Conservation (phyloP, 2,113 vertebrate species). For the Rhombomys opimus region DNA sequence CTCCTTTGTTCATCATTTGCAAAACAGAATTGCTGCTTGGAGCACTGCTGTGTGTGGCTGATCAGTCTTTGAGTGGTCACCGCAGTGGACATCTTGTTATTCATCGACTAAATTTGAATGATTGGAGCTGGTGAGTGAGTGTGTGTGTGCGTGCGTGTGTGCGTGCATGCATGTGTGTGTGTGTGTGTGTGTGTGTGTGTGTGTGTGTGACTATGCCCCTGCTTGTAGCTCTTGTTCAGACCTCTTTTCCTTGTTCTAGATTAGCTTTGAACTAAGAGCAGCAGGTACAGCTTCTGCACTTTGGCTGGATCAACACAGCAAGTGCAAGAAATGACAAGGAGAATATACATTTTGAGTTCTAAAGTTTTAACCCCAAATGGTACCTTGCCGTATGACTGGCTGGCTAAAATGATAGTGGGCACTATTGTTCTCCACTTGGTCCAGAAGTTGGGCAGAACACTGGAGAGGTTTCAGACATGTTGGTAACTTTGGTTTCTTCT, state of each 20-base stretch:
- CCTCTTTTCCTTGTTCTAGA: background rate
- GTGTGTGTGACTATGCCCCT: too few species aligned
- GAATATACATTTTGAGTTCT: background rate
- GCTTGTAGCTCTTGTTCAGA: background rate
- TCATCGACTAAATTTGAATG: background rate
- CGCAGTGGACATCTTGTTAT: background rate
- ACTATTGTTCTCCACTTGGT: slow-evolving; percentile 86
- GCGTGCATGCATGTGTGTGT: background rate
- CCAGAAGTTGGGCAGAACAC: slow-evolving; percentile 90
- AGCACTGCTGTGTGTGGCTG: background rate
- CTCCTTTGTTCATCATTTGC: background rate
- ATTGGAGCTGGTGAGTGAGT: background rate
- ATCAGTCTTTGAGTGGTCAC: background rate
- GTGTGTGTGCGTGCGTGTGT: background rate
- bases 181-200: background rate
- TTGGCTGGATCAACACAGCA: background rate
- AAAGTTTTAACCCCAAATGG: background rate
- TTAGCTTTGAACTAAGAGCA: background rate
- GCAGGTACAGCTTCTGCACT: background rate
- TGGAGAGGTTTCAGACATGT: slow-evolving; percentile 92
- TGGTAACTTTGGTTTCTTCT: slow-evolving; percentile 95
- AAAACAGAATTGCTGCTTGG: background rate
- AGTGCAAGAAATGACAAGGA: background rate
- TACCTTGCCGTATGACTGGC: background rate
- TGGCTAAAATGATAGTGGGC: slow-evolving; percentile 83